Evolutionary conservation across 2,113 vertebrate genomes (phyloP), one percentile per base, ranked within the genome.

Genomic region (Saccopteryx bilineata): DNA sequence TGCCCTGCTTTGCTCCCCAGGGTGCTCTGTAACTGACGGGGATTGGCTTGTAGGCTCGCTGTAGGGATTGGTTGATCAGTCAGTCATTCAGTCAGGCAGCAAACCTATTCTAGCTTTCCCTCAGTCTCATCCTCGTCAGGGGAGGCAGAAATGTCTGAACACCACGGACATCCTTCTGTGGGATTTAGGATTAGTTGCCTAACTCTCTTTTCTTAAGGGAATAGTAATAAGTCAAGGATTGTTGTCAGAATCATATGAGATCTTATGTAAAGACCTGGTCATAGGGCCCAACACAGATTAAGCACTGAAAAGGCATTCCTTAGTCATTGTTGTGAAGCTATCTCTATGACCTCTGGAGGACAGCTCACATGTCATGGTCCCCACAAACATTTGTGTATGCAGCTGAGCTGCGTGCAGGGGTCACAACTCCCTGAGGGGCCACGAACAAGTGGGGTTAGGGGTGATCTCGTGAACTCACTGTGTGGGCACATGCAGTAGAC

Each of bases 371-470:
- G 10, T 61, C 6, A 2, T 17, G 14, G 9, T n/a, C 18, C 63
- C 33, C 39, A 12, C 58, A 56, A 5, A 46, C 26, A 24, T 31
- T 48, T 21, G 12, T 11, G 68, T 3, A 4, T 4, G 28, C 23
- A 65, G 3, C n/a, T 56, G 65, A 80, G 48, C 48, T 39, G 52
- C 54, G 39, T 54, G 26, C 31, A 19, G 46, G 46, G 68, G 26
- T 15, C 74, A 4, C 26, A 50, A 46, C n/a, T 69, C 46, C n/a
- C 26, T 11, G 11, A 52, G 28, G 63, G 82, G 5, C 33, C 56
- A 5, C 24, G 18, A 13, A 66, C 4, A n/a, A 4, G 21, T 1
- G 11, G 28, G 26, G 9, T 2, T 10, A 1, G 15, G 15, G 31
- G 4, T 61, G 48, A 39, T 61, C 12, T 6, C 69, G 5, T 0